Conservation (phyloP, 1,140 invertebrate species). For the Euura saliciscinereae region DNA sequence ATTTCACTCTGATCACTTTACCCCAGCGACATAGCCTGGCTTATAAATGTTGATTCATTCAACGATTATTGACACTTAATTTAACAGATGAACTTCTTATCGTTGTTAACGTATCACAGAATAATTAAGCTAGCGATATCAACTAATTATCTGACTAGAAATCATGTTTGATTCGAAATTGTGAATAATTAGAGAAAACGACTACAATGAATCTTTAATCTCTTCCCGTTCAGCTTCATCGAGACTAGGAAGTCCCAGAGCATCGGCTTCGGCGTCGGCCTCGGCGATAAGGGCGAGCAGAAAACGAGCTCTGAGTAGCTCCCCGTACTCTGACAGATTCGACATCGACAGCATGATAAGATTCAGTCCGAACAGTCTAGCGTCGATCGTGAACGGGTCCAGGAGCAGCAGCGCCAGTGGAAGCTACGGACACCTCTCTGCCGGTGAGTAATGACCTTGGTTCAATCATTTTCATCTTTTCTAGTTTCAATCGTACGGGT, state of each 20-base stretch:
- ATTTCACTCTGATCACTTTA: too few species aligned
- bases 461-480: constrained; percentile 15
- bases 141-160: too few species aligned
- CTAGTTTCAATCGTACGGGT: not conserved
- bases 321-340: constrained; percentile 92
- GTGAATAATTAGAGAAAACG: too few species aligned
- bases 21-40: too few species aligned
- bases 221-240: constrained; percentile 63
- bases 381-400: constrained; percentile 89
- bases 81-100: too few species aligned
- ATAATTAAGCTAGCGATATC: too few species aligned
- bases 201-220: too few species aligned
- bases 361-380: constrained; percentile 91
- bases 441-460: constrained; percentile 63
- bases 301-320: constrained; percentile 91
- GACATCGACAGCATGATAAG: constrained; percentile 95
- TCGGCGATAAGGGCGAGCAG: constrained; percentile 74
- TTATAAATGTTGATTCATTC: too few species aligned
- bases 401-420: constrained; percentile 86
- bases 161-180: too few species aligned
- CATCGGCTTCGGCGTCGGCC: constrained; percentile 47
- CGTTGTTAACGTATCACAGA: too few species aligned
- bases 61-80: too few species aligned
- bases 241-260: constrained; percentile 72
- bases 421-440: constrained; percentile 92